Evolutionary conservation across 2,888 invertebrate genomes (phyloP).

Genomic region (Xestobium rufovillosum): DNA sequence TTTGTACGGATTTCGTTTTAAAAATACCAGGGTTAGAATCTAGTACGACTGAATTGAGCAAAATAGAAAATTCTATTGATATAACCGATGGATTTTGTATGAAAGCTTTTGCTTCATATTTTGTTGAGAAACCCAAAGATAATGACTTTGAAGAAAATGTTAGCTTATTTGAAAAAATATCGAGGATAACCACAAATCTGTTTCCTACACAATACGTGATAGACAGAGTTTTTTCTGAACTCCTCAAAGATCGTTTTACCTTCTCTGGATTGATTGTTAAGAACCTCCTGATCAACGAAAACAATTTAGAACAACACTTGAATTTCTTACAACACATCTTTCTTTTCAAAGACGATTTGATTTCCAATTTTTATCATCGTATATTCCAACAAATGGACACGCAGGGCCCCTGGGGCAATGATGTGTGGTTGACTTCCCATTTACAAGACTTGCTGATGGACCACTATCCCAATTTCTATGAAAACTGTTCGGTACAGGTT

Average conservation of each 20-base stretch:
- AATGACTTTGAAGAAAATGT: too few species aligned
- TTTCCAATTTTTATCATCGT: conserved; percentile 39
- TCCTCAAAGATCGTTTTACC: conserved; percentile 34
- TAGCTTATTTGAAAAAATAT: conserved; percentile 34
- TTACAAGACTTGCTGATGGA: conserved; percentile 40
- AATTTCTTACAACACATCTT: conserved; percentile 36
- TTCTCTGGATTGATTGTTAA: conserved; percentile 38
- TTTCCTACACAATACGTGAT: conserved; percentile 35
- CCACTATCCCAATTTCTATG: conserved; percentile 35
- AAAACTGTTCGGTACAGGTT: conserved; percentile 32
- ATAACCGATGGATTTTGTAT: conserved; percentile 41
- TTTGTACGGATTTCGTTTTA: too few species aligned
- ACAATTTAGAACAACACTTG: conserved; percentile 35
- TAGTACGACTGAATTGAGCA: conserved; percentile 35
- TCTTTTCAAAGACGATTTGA: conserved; percentile 37
- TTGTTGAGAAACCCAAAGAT: conserved; percentile 25
- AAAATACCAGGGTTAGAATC: too few species aligned
- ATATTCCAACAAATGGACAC: too few species aligned
- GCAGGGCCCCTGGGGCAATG: conserved; percentile 36
- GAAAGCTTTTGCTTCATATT: conserved; percentile 43
- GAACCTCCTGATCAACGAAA: conserved; percentile 33
- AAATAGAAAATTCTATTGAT: conserved; percentile 35
- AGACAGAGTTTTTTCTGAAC: conserved; percentile 30
- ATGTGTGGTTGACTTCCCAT: conserved; percentile 36
- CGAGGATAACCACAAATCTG: conserved; percentile 29